phyloP scores from a whole-genome alignment of 2,113 vertebrate genomes.

The Arenaria interpres region DNA sequence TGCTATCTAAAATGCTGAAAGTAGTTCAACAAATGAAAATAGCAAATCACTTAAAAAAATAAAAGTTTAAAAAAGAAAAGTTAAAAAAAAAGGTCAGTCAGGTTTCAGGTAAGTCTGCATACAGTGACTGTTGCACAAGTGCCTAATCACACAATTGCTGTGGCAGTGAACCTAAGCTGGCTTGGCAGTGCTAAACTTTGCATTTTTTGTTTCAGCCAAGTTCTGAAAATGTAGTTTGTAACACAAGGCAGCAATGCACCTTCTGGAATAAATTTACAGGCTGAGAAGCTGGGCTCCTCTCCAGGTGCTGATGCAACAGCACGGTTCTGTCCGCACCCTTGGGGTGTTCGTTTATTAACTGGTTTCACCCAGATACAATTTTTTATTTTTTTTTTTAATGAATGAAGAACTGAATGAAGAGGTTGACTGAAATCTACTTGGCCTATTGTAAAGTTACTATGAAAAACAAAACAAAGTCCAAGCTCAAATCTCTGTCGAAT shows the following conservation, averaged over 20 bases:
- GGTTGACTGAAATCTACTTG: not conserved
- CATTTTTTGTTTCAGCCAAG: not conserved
- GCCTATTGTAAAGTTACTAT: not conserved
- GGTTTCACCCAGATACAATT: not conserved
- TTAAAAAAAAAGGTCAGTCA: not conserved
- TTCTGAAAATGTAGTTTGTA: not conserved
- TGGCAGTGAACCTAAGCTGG: not conserved
- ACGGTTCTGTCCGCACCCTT: not conserved
- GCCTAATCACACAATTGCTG: not conserved
- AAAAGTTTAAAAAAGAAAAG: no score
- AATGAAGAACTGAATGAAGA: not conserved
- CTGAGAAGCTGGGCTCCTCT: not conserved
- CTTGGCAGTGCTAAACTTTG: not conserved
- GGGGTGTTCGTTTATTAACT: not conserved
- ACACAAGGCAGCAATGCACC: not conserved
- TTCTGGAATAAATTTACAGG: not conserved
- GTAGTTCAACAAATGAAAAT: not conserved
- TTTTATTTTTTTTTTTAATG: not conserved
- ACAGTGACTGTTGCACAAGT: not conserved
- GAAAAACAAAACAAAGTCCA: not conserved
- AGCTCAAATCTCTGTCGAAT: not conserved
- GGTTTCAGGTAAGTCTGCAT: not conserved
- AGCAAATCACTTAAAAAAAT: not conserved
- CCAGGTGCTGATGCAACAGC: not conserved
- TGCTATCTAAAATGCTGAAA: not conserved